Evolutionary conservation across 1,140 invertebrate genomes (phyloP).

Genomic region (Ylistrum balloti): DNA sequence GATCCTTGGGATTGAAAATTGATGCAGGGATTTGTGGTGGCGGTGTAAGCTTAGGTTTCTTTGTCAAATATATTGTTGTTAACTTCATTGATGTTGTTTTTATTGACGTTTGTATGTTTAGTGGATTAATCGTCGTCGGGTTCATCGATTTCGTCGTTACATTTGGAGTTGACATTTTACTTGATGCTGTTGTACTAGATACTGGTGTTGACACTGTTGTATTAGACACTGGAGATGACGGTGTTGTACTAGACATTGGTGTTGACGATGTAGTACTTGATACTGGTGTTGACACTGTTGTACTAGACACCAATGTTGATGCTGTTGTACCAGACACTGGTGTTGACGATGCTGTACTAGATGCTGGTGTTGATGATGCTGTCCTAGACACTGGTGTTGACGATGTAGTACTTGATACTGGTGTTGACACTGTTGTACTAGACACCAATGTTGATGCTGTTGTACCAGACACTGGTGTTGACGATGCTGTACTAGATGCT

Average conservation of each 20-base stretch:
- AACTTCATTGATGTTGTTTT: slow-evolving; percentile 14
- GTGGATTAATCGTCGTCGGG: neutral
- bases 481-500: neutral
- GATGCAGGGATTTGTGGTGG: slow-evolving; percentile 53
- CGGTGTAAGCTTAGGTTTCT: slow-evolving; percentile 21
- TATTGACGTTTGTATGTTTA: neutral
- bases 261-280: neutral
- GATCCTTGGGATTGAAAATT: slow-evolving; percentile 52
- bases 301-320: too few species aligned
- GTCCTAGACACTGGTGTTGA: neutral
- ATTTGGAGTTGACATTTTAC: neutral
- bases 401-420: too few species aligned
- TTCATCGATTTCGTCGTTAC: neutral
- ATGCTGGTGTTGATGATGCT: neutral
- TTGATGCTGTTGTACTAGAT: neutral
- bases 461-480: too few species aligned
- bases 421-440: neutral
- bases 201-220: neutral
- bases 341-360: neutral
- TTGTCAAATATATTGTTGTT: neutral
- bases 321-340: neutral
- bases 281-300: neutral
- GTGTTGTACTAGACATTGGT: neutral
- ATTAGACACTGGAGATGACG: neutral
- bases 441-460: neutral